phyloP scores from a whole-genome alignment of 2,113 vertebrate genomes.

The Trichomycterus rosablanca region DNA sequence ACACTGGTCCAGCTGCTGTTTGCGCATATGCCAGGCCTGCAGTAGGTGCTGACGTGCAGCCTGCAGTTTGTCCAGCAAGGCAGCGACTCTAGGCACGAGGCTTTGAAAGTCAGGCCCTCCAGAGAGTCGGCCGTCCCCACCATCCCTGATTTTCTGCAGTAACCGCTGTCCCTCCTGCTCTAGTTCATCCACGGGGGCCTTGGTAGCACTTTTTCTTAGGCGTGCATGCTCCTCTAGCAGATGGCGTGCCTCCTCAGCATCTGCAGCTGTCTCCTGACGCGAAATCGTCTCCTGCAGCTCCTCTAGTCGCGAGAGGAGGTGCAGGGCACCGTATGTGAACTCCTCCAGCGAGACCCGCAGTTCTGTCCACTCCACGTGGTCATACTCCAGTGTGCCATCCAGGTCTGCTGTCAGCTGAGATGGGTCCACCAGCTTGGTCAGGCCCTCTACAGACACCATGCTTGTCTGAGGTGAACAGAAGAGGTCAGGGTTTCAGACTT shows the following conservation, averaged over 20 bases:
- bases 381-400: slow-evolving; percentile 93
- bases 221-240: slow-evolving; percentile 91
- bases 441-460: slow-evolving; percentile 96
- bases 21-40: slow-evolving; percentile 87
- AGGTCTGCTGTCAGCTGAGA: slow-evolving; percentile 95
- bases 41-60: slow-evolving; percentile 87
- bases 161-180: slow-evolving; percentile 91
- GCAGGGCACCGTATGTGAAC: slow-evolving; percentile 88
- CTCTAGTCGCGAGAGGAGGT: slow-evolving; percentile 89
- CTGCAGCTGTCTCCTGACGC: slow-evolving; percentile 83
- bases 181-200: slow-evolving; percentile 89
- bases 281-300: slow-evolving; percentile 91
- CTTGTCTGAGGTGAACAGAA: slow-evolving; percentile 75
- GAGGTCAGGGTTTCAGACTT: too few species aligned
- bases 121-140: slow-evolving; percentile 87
- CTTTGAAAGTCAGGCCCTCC: slow-evolving; percentile 96
- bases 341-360: slow-evolving; percentile 92
- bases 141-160: slow-evolving; percentile 88
- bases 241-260: slow-evolving; percentile 89
- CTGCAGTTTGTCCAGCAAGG: slow-evolving; percentile 90
- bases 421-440: slow-evolving; percentile 91
- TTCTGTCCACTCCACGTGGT: slow-evolving; percentile 97
- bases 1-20: slow-evolving; percentile 83
- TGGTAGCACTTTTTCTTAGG: slow-evolving; percentile 90
- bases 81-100: slow-evolving; percentile 89